Evolutionary conservation across 2,113 vertebrate genomes (phyloP).

Genomic region (Potamarius usumacintae): DNA sequence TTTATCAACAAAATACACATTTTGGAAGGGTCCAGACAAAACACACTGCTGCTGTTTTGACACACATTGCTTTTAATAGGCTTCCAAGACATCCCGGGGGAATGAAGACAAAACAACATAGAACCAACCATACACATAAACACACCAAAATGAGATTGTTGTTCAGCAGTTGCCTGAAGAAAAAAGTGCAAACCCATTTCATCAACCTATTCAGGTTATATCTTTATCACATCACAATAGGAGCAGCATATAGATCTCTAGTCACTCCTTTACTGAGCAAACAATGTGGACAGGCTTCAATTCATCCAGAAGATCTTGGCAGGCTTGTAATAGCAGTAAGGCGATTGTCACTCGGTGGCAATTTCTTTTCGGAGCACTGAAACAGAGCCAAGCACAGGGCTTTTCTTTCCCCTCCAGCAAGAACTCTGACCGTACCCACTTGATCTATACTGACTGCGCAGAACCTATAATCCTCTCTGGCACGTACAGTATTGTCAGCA

Average conservation of each 20-base stretch:
- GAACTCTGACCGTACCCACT: not conserved
- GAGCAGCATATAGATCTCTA: not conserved
- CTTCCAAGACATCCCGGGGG: not conserved
- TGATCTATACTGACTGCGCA: not conserved
- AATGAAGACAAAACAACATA: not conserved
- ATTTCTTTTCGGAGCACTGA: not conserved
- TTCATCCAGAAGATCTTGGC: not conserved
- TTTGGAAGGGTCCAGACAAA: constrained; percentile 43
- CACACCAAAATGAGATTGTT: not conserved
- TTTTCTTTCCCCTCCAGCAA: not conserved
- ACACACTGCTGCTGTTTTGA: constrained; percentile 9
- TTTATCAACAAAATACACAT: constrained; percentile 8
- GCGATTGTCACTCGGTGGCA: not conserved
- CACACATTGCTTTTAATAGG: constrained; percentile 42
- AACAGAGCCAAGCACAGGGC: not conserved
- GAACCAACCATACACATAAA: not conserved
- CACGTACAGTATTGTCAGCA: not conserved
- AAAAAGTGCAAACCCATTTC: not conserved
- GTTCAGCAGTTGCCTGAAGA: not conserved
- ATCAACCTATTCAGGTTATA: not conserved
- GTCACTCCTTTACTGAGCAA: not conserved
- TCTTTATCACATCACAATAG: not conserved
- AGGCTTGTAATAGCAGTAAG: not conserved
- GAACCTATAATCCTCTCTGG: not conserved
- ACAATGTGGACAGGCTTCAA: not conserved